These are phyloP conservation scores for Camptogramma bilineatum DNA, from an alignment of 2,888 invertebrate genomes.

Conservation along the genomic window DNA sequence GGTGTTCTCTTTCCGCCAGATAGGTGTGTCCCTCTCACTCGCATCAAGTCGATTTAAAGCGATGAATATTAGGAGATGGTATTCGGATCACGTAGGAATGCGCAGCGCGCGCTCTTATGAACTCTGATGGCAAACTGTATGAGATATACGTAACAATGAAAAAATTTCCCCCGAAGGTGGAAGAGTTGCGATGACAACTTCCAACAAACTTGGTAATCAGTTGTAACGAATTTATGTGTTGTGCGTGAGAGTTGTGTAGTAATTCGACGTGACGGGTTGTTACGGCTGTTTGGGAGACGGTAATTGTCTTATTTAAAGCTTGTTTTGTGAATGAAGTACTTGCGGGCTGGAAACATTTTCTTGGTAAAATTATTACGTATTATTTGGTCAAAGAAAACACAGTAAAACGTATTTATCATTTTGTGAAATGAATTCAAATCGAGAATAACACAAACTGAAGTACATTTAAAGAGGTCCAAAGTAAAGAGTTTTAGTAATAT, in stretches of 20 bases:
- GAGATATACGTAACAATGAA: conserved; percentile 80
- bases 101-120: conserved; percentile 78
- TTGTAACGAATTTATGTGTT: conserved; percentile 81
- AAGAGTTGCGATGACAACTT: conserved; percentile 83
- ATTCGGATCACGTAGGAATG: conserved; percentile 80
- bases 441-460: background rate
- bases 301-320: conserved; percentile 48
- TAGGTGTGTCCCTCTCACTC: conserved; percentile 63
- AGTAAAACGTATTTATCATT: background rate
- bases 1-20: conserved; percentile 59
- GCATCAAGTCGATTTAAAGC: conserved; percentile 73
- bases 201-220: conserved; percentile 80
- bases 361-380: conserved; percentile 4
- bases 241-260: conserved; percentile 64
- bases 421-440: background rate
- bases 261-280: conserved; percentile 40
- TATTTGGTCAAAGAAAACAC: background rate
- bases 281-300: conserved; percentile 35
- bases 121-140: conserved; percentile 79
- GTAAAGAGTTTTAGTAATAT: background rate
- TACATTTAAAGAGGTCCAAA: background rate
- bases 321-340: conserved; percentile 31
- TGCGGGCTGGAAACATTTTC: conserved; percentile 9
- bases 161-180: conserved; percentile 74
- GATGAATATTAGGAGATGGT: conserved; percentile 80